Percentiles rank a stretch among this genome's conserved stretches.
phyloP scores from a whole-genome alignment of 2,888 invertebrate genomes.

The Ormia ochracea region DNA sequence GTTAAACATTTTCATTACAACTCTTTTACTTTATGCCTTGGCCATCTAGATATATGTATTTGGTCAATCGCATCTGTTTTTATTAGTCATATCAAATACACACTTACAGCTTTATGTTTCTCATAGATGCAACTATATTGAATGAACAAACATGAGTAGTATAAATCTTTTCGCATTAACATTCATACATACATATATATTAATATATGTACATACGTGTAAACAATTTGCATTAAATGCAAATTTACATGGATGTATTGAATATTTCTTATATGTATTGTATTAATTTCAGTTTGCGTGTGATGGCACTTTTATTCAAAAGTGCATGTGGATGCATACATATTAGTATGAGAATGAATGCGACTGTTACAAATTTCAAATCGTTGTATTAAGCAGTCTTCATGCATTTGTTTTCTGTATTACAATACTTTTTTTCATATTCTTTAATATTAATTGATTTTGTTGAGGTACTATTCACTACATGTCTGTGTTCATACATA shows the following conservation, averaged over 20 bases:
- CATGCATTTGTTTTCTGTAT: background rate
- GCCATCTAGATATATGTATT: conserved; percentile 36
- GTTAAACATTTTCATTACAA: conserved; percentile 11
- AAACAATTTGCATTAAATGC: background rate
- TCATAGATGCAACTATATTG: conserved; percentile 19
- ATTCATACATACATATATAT: too few relatives aligned
- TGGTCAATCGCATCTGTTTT: conserved; percentile 33
- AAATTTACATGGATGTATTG: background rate
- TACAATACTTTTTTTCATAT: background rate
- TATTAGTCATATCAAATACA: conserved; percentile 46
- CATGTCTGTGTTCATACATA: too few relatives aligned
- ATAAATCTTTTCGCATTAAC: too few relatives aligned
- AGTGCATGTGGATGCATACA: too few relatives aligned
- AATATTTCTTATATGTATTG: background rate
- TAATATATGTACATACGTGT: background rate
- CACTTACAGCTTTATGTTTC: background rate
- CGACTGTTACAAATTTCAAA: background rate
- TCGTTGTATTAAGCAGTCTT: background rate
- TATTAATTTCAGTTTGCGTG: background rate
- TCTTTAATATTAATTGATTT: conserved; percentile 28
- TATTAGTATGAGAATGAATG: too few relatives aligned
- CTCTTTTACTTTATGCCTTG: conserved; percentile 31
- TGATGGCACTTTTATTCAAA: background rate
- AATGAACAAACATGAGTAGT: conserved; percentile 4
- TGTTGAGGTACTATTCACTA: too few relatives aligned